These are phyloP conservation scores for Smithornis capensis DNA, from an alignment of 2,113 vertebrate species.

Conservation along the genomic window DNA sequence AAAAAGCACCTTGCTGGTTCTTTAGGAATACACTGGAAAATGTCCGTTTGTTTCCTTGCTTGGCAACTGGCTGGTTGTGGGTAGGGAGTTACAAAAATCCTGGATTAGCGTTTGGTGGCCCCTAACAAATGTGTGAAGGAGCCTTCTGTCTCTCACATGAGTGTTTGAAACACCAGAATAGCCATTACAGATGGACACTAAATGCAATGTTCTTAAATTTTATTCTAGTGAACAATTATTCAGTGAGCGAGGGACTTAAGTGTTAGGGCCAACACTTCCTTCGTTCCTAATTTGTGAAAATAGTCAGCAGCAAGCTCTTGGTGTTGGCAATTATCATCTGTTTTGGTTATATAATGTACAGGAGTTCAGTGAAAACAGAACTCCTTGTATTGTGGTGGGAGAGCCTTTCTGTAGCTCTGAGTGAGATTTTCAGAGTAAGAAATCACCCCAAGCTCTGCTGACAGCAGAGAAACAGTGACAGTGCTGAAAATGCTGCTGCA, in stretches of 20 bases:
- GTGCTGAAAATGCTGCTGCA: background rate
- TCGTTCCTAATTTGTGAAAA: background rate
- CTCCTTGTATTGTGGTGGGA: background rate
- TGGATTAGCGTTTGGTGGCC: background rate
- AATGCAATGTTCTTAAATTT: background rate
- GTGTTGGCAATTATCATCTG: background rate
- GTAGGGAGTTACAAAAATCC: background rate
- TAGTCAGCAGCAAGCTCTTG: background rate
- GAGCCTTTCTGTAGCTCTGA: slow-evolving; percentile 6
- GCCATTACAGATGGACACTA: background rate
- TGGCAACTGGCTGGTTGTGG: background rate
- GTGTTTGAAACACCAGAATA: background rate
- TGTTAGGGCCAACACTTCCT: background rate
- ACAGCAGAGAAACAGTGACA: background rate
- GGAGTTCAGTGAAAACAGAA: background rate
- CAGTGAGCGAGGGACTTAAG: background rate
- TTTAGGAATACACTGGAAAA: background rate
- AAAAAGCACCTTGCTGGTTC: background rate
- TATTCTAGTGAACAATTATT: background rate
- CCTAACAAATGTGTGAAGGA: background rate
- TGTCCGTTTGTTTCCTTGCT: background rate
- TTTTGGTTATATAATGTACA: background rate
- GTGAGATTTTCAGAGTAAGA: background rate
- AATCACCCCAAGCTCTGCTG: background rate
- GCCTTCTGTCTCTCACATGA: background rate